Conservation (phyloP, 1,140 invertebrate species). For the Oedothorax gibbosus region DNA sequence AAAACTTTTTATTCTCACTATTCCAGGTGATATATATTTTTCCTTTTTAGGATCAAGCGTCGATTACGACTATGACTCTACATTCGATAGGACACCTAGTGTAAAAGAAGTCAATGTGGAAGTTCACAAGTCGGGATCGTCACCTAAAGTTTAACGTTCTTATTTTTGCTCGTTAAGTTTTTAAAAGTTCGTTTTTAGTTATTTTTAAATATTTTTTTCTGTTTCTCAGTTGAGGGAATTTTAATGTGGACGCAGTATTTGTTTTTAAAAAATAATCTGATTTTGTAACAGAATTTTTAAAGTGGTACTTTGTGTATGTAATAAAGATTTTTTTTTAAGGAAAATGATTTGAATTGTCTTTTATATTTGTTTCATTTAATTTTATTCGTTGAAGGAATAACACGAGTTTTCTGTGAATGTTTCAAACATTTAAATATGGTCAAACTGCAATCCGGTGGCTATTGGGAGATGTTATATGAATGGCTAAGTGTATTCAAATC, state of each 20-base stretch:
- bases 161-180: slow-evolving; percentile 8
- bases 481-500: no score
- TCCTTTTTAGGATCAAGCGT: slow-evolving; percentile 8
- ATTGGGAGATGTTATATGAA: no score
- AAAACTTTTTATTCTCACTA: neutral
- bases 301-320: no score
- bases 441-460: no score
- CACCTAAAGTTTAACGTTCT: neutral
- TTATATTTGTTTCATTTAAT: no score
- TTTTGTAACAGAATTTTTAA: no score
- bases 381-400: no score
- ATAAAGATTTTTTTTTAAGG: no score
- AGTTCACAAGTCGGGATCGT: neutral
- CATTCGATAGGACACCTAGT: slow-evolving; percentile 2
- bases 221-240: neutral
- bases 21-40: neutral
- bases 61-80: slow-evolving; percentile 7
- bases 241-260: neutral
- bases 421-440: no score
- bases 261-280: neutral
- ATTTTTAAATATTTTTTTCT: neutral
- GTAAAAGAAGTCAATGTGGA: neutral
- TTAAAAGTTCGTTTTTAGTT: neutral
- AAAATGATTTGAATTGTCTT: no score
- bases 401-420: no score